Base-by-base conservation (phyloP, 2,888 invertebrate genomes). In the Callosobruchus maculatus region DNA sequence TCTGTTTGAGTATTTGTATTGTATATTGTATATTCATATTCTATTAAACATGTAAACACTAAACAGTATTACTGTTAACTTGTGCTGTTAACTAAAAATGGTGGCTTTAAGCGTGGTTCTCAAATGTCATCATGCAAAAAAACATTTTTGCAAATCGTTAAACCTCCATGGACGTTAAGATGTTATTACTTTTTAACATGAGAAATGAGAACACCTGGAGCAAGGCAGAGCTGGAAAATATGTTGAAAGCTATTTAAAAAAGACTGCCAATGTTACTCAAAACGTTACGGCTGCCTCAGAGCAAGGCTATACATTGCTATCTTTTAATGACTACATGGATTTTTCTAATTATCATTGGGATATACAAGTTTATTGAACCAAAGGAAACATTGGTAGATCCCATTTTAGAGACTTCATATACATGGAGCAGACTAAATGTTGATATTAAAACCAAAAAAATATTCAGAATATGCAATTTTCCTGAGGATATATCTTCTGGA, bases 311-410 rank as follows among this genome's bases (percentile, higher is more conserved):
- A 83, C 94, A 95, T 84, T 95, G 95, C 87, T 95, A 95, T 84
- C 88, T 95, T 80, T 90, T 95, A 74, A 91, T 95, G 88, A 94
- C 92, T 86, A 85, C 95, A 78, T 95, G 95, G 95, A 94, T 95
- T 84, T 92, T 94, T 85, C 89, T 94, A 74, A 88, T 95, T 26
- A 92, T 95, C 77, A 93, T 93, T 81, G 94, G 94, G 73, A 93
- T 95, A 90, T 95, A 95, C 85, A 95, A 94, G 84, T 95, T 86
- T 77, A 80, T 86, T 69, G 86, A 87, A 76, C 91, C 80, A 88
- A 91, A 88, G 83, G 86, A 81, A 83, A 85, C 77, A 81, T 67
- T 79, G 68, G 77, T 81, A 3, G 83, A 83, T 69, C 80, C 82
- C 7, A 77, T 82, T 5, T 78, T 82, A 7, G 78, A 75, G 20